Percentiles rank a stretch among this genome's conserved stretches.
These are phyloP conservation scores for Eulemur coronatus DNA, from an alignment of 2,797 vertebrate species.

Conservation along the genomic window DNA sequence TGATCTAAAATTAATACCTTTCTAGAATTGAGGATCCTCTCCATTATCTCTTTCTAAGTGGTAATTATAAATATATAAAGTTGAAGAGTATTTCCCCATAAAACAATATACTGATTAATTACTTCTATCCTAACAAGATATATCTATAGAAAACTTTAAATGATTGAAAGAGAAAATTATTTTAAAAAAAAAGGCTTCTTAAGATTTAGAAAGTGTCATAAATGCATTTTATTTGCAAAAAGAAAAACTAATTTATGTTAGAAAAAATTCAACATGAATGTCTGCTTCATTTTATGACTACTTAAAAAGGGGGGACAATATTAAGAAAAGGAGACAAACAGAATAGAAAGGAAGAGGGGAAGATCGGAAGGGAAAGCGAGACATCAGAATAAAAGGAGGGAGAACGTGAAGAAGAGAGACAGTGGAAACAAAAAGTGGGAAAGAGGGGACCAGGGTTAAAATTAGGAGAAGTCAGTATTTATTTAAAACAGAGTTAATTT, in stretches of 20 bases:
- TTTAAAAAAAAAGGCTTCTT: neutral
- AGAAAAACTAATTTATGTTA: neutral
- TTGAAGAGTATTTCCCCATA: neutral
- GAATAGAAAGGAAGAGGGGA: neutral
- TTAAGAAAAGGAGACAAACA: neutral
- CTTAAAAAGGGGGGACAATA: neutral
- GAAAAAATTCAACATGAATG: neutral
- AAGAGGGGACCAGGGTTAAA: neutral
- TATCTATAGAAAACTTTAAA: neutral
- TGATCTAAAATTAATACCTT: neutral
- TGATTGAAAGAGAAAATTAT: neutral
- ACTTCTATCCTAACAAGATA: neutral
- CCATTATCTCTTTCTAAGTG: neutral
- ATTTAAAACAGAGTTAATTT: neutral
- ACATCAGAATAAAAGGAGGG: neutral
- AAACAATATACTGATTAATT: neutral
- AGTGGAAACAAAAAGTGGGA: neutral
- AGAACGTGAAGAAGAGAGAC: neutral
- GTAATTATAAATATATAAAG: constrained; percentile 12
- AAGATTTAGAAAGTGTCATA: neutral
- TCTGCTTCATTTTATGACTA: neutral
- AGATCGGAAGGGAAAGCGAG: neutral
- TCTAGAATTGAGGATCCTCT: neutral
- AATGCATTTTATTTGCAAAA: neutral
- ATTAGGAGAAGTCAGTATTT: neutral